Base-by-base conservation (phyloP, 2,888 invertebrate genomes). In the Drosophila atroscutellata region DNA sequence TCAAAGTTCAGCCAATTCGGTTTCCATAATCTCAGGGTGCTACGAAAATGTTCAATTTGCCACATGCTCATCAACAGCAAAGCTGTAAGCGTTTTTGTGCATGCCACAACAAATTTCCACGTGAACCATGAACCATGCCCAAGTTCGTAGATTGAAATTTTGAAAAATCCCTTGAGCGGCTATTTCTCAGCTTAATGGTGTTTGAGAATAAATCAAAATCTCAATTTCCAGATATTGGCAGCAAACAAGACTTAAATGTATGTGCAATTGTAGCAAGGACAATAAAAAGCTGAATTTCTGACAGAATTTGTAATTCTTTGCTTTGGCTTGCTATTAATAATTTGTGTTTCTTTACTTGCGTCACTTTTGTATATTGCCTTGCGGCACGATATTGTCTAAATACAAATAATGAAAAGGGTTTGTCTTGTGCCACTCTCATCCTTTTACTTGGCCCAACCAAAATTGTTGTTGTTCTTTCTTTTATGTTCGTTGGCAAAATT, bases 391-490 rank as follows among this genome's bases (percentile, higher is more conserved):
- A 71, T 56, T 55, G 7, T 37, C 37, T n/a, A 28, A 30, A 30
- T 59, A 77, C 72, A 82, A 87, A 87, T 85, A 80, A 87, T 85
- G 68, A 74, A 86, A 87, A 74, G 78, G 72, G 73, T 82, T 87
- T 80, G 77, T 73, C 80, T 77, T 74, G 55, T 70, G 56, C 52
- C 56, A 62, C 59, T 55, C 39, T 30, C 56, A 55, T 56, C 32
- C 58, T 32, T 9, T 30, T 24, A 13, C 37, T 49, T 3, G 18
- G 47, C 55, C n/a, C 55, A 57, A 42, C 6, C 24, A 26, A 39
- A 64, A 60, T 72, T 72, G 60, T 49, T 76, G 56, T 64, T 69
- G 50, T 65, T 42, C 50, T 67, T 77, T 51, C 54, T 75, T 75
- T 72, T 51, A 59, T 71, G 70, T 73, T 60, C 52, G 63, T 58